These are phyloP conservation scores for Terrapene triunguis DNA, from an alignment of 2,113 vertebrate genomes.

Conservation along the genomic window DNA sequence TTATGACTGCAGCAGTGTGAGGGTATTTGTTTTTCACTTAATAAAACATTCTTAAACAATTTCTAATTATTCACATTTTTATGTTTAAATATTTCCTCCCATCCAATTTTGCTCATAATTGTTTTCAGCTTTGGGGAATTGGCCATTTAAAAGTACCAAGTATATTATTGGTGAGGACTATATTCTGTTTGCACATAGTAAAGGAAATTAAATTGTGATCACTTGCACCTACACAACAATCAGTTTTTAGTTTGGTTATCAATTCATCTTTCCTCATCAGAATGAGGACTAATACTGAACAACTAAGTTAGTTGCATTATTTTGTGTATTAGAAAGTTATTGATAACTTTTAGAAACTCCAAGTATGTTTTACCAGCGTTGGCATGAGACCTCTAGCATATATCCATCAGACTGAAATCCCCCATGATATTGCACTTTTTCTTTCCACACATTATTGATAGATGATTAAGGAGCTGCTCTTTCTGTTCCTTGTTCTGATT, in stretches of 20 bases:
- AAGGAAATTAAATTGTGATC: constrained; percentile 1
- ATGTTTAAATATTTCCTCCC: neutral
- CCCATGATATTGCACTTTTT: neutral
- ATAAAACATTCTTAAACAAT: neutral
- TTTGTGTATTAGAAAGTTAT: constrained; percentile 10
- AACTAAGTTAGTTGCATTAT: neutral
- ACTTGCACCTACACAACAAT: constrained; percentile 19
- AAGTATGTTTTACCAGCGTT: neutral
- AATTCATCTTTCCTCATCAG: neutral
- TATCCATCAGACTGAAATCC: neutral
- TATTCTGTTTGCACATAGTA: neutral
- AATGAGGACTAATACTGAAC: neutral
- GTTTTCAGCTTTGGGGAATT: neutral
- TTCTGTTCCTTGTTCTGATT: neutral
- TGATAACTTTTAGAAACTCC: constrained; percentile 24
- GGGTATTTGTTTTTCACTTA: neutral
- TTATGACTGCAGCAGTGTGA: neutral
- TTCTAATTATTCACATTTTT: neutral
- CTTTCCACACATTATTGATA: neutral
- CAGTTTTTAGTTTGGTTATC: constrained; percentile 26
- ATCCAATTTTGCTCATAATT: neutral
- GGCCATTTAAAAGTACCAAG: neutral
- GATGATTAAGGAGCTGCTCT: neutral
- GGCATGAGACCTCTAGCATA: neutral
- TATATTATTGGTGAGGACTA: neutral